A percentile compares a stretch with the other conserved stretches of the same genome.
phyloP scores from a whole-genome alignment of 2,888 invertebrate genomes.

The Neoitamus cyanurus region DNA sequence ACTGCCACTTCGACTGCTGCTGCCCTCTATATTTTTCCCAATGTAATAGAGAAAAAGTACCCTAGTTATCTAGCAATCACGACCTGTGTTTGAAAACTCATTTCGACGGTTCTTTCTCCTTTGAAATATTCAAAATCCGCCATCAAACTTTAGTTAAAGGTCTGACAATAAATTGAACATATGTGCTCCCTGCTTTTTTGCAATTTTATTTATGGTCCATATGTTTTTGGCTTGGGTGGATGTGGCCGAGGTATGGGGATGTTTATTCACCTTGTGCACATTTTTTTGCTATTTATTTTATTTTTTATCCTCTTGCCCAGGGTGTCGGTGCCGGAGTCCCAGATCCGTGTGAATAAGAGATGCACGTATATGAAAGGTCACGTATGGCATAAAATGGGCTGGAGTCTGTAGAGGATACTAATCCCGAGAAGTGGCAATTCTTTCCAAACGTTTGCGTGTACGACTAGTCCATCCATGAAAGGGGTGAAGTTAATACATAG shows the following conservation, averaged over 20 bases:
- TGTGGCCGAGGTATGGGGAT: neutral
- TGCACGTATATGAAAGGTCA: constrained; percentile 48
- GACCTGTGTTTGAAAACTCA: constrained; percentile 27
- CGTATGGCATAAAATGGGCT: constrained; percentile 51
- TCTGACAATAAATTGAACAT: constrained; percentile 51
- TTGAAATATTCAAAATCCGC: constrained; percentile 49
- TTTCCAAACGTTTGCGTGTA: constrained; percentile 40
- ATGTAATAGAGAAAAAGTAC: neutral
- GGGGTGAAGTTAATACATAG: constrained; percentile 37
- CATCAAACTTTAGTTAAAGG: constrained; percentile 52
- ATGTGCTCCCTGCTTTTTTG: constrained; percentile 48
- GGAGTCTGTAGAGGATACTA: constrained; percentile 47
- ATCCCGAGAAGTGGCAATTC: constrained; percentile 49
- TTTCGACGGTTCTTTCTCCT: constrained; percentile 7
- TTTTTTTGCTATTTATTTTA: constrained; percentile 41
- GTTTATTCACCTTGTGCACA: constrained; percentile 41
- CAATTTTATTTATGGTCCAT: constrained; percentile 52
- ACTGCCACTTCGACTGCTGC: neutral
- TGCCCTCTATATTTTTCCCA: neutral
- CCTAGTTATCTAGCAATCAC: constrained; percentile 10
- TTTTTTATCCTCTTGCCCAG: constrained; percentile 25
- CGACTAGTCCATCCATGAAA: constrained; percentile 34
- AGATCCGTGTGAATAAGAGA: neutral
- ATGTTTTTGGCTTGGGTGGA: constrained; percentile 38
- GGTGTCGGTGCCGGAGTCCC: neutral